Evolutionary conservation across 35 echinoderm and acorn worm genomes (phyloP).

Genomic region (Ophioderma brevispina): DNA sequence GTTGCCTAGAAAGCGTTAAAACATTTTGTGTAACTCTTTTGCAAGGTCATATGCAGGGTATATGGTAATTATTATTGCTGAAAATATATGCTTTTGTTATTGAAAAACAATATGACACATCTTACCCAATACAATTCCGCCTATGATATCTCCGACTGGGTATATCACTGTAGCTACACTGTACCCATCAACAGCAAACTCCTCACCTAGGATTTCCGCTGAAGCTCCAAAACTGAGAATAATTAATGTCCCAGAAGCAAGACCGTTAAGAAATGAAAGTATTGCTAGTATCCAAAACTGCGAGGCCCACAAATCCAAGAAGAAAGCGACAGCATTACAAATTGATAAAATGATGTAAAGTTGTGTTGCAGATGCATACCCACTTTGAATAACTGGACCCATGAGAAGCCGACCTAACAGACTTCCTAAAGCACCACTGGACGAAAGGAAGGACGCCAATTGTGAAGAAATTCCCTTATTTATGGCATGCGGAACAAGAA

Average conservation of each 20-base stretch:
- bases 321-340: background rate
- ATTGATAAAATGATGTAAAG: background rate
- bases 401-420: background rate
- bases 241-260: background rate
- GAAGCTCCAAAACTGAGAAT: no score
- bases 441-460: background rate
- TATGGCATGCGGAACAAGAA: background rate
- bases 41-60: no score
- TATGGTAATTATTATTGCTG: no score
- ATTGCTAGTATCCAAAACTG: background rate
- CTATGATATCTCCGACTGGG: no score
- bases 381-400: background rate
- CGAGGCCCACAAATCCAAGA: background rate
- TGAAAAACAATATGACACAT: no score
- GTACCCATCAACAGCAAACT: no score
- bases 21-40: no score
- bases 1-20: no score
- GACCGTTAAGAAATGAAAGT: background rate
- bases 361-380: background rate
- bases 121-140: no score
- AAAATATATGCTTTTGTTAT: no score
- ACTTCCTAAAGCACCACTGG: background rate
- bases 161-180: no score
- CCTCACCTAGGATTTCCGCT: no score
- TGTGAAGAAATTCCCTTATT: background rate